These are phyloP conservation scores for Ennomos fuscantarius DNA, from an alignment of 2,888 invertebrate species.

Conservation along the genomic window DNA sequence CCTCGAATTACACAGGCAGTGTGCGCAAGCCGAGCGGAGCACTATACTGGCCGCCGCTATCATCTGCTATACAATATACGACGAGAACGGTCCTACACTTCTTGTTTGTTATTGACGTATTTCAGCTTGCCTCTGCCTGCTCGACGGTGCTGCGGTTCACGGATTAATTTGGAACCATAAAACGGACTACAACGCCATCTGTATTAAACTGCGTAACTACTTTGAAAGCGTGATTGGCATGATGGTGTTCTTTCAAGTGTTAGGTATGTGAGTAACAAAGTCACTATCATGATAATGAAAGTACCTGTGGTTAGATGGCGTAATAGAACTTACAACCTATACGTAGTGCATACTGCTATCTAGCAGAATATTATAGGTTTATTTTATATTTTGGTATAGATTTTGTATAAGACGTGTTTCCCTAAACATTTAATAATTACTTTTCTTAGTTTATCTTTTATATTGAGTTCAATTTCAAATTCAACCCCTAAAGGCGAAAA, in stretches of 20 bases:
- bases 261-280: too few relatives aligned
- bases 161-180: constrained; percentile 33
- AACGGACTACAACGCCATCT: constrained; percentile 46
- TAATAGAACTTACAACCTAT: neutral
- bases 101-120: constrained; percentile 81
- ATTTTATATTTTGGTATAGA: too few relatives aligned
- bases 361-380: too few relatives aligned
- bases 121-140: constrained; percentile 56
- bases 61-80: constrained; percentile 68
- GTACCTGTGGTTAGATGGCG: constrained; percentile 26
- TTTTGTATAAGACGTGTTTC: too few relatives aligned
- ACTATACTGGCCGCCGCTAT: constrained; percentile 70
- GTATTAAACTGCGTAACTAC: neutral
- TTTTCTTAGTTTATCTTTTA: too few relatives aligned
- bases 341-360: too few relatives aligned
- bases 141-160: constrained; percentile 49
- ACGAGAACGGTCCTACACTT: constrained; percentile 64
- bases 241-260: too few relatives aligned
- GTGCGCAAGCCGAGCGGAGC: constrained; percentile 71
- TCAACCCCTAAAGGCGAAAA: too few relatives aligned
- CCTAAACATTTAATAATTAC: too few relatives aligned
- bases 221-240: too few relatives aligned
- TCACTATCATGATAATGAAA: too few relatives aligned
- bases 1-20: constrained; percentile 73
- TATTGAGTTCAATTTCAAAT: too few relatives aligned